Conservation (phyloP, 2,888 invertebrate genomes). For the Temnothorax rugatulus region DNA sequence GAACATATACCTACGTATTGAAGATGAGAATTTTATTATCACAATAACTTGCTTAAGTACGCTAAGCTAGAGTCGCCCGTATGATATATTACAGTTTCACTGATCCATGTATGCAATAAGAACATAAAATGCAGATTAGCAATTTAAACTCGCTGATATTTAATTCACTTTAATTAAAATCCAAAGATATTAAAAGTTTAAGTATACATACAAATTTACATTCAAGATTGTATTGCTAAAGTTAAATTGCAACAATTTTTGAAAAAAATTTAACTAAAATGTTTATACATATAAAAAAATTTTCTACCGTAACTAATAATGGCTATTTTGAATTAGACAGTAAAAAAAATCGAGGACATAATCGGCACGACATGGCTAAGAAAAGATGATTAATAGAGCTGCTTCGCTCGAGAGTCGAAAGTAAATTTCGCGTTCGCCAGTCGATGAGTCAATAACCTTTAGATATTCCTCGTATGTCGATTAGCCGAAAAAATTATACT, state of each 20-base stretch:
- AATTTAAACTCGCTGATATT: background rate
- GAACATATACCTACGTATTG: background rate
- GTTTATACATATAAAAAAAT: background rate
- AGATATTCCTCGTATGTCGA: constrained; percentile 50
- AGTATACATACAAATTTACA: background rate
- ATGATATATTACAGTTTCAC: background rate
- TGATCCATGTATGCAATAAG: background rate
- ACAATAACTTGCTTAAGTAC: background rate
- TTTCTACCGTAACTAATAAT: background rate
- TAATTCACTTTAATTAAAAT: constrained; percentile 10
- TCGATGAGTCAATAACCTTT: constrained; percentile 62
- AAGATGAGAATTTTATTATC: constrained; percentile 32
- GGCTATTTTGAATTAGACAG: background rate
- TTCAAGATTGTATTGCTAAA: constrained; percentile 1
- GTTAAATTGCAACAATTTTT: too few species aligned
- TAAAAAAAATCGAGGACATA: background rate
- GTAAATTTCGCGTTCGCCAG: constrained; percentile 64
- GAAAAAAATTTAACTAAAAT: background rate
- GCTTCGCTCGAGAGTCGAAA: constrained; percentile 56
- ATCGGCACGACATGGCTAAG: background rate
- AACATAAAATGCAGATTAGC: background rate
- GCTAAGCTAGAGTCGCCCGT: background rate
- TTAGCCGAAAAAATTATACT: constrained; percentile 34
- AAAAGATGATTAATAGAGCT: constrained; percentile 17
- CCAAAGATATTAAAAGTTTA: background rate